Evolutionary conservation across 2,797 vertebrate species (phyloP).

Genomic region (Lepilemur septentrionalis): DNA sequence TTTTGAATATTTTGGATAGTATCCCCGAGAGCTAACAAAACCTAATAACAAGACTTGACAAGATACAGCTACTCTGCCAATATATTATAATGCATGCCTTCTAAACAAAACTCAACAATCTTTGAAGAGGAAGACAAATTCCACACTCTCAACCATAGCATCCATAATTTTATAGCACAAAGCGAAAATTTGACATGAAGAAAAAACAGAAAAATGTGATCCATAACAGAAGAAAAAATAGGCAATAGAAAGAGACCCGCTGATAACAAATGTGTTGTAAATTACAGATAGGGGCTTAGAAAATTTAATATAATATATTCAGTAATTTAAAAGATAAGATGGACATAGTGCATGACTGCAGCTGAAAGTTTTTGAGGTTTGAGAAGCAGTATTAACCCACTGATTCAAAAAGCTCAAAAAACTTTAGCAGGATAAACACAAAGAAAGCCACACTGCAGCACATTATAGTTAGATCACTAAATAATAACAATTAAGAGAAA

Average conservation of each 20-base stretch:
- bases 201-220: not conserved
- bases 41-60: not conserved
- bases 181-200: not conserved
- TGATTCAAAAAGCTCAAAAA: not conserved
- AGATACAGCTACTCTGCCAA: not conserved
- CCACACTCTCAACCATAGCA: not conserved
- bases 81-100: not conserved
- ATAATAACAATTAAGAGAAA: not conserved
- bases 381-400: not conserved
- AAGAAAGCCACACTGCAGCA: not conserved
- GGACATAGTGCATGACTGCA: not conserved
- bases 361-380: not conserved
- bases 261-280: not conserved
- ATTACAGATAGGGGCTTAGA: not conserved
- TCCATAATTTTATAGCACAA: not conserved
- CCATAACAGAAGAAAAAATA: not conserved
- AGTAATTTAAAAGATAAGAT: not conserved
- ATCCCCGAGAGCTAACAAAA: not conserved
- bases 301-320: not conserved
- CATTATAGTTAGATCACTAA: not conserved
- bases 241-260: not conserved
- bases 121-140: not conserved
- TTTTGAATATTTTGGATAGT: not conserved
- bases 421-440: not conserved
- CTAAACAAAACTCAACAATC: not conserved